phyloP scores from a whole-genome alignment of 2,888 invertebrate genomes.

The Coelogynopora nodosa region DNA sequence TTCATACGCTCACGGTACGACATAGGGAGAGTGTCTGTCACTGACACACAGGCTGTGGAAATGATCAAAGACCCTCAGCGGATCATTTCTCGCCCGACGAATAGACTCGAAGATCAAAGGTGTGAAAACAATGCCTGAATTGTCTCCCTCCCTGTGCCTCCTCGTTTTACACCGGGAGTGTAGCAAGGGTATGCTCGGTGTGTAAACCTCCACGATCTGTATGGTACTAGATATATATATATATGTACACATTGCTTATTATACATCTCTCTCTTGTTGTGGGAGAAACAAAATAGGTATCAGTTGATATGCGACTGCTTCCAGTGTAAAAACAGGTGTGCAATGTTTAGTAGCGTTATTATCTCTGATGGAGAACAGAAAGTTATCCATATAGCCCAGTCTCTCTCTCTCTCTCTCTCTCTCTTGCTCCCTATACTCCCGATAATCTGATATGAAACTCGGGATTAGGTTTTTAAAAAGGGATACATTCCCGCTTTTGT shows the following conservation, averaged over 20 bases:
- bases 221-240: too few relatives aligned
- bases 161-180: too few relatives aligned
- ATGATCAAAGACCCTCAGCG: conserved; percentile 7
- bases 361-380: background rate
- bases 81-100: background rate
- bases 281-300: background rate
- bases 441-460: background rate
- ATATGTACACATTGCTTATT: too few relatives aligned
- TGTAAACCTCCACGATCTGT: too few relatives aligned
- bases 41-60: background rate
- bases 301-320: too few relatives aligned
- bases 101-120: background rate
- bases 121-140: background rate
- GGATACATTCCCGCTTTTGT: background rate
- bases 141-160: background rate
- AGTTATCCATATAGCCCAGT: too few relatives aligned
- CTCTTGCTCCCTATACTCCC: too few relatives aligned
- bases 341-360: too few relatives aligned
- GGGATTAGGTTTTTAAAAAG: conserved; percentile 17
- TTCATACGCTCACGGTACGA: too few relatives aligned
- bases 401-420: too few relatives aligned
- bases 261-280: background rate
- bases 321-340: background rate
- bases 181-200: too few relatives aligned
- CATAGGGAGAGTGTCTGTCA: too few relatives aligned